Evolutionary conservation across 2,888 invertebrate genomes (phyloP), one percentile per base, ranked within the genome.

Genomic region (Drosophila melanosoma): DNA sequence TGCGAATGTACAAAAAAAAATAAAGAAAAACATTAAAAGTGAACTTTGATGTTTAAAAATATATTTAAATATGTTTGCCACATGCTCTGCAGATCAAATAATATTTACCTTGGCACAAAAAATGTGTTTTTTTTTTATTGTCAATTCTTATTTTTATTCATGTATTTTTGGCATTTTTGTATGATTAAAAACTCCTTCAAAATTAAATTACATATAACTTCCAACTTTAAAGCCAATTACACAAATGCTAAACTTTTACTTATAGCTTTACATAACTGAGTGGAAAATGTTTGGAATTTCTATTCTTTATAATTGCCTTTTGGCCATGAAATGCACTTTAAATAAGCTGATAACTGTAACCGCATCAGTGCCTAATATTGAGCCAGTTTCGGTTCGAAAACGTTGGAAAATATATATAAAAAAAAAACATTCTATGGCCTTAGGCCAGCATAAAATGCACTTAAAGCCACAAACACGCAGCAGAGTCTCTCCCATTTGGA

Each of bases 391-490:
- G 51, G 51, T 26, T 45, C 12, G 20, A 48, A 51, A 64, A 60
- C 48, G 42, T 38, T 57, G 32, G 12, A 26, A 32, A 42, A 29
- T 45, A 52, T 49, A 32, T 49, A 69, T 51, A 74, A 69, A 51
- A 45, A 69, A 45, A 74, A 69, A 51, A 45, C 8, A 76, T 76
- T 72, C 57, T 58, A 17, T 62, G 82, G 59, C 85, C 69, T 45
- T 48, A 42, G 76, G 82, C 69, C 51, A 42, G 48, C 58, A 78
- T 64, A 56, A 69, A 73, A 65, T 81, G 81, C 79, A 79, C 48
- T 67, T 64, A 36, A 33, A 54, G 69, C 61, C 76, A 48, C 71
- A 76, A 53, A 60, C 82, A 74, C 76, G 80, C 77, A 77, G 52
- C 35, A 38, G 29, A 33, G 29, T 68, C 60, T 56, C 56, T 52